Conservation (phyloP, 2,797 vertebrate species). For the Pseudotriccus pelzelni region DNA sequence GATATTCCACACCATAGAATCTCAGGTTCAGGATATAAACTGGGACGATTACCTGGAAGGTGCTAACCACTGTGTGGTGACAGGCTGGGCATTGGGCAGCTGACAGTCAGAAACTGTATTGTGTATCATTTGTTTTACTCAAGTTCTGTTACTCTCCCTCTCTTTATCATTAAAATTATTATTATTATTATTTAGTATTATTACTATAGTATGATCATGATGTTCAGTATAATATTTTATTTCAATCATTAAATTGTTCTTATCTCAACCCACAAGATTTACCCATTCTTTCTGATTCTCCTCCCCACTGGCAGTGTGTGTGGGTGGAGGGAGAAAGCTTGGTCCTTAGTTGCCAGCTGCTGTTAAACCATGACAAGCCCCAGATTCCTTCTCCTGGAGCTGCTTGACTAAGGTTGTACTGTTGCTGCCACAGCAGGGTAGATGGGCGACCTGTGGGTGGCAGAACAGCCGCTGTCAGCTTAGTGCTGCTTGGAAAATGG, state of each 20-base stretch:
- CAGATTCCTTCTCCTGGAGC: background rate
- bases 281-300: background rate
- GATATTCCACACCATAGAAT: background rate
- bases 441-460: background rate
- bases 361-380: background rate
- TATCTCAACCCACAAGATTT: background rate
- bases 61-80: background rate
- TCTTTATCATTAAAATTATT: background rate
- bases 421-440: background rate
- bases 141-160: background rate
- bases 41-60: background rate
- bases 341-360: background rate
- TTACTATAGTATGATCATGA: background rate
- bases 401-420: background rate
- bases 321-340: background rate
- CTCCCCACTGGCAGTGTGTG: fast-evolving
- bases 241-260: background rate
- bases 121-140: background rate
- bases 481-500: background rate
- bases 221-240: background rate
- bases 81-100: background rate
- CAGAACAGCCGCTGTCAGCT: background rate
- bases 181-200: background rate
- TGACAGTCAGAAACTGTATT: background rate
- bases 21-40: background rate